Conservation (phyloP, 1,140 invertebrate species). For the Aphelenchoides avenae region DNA sequence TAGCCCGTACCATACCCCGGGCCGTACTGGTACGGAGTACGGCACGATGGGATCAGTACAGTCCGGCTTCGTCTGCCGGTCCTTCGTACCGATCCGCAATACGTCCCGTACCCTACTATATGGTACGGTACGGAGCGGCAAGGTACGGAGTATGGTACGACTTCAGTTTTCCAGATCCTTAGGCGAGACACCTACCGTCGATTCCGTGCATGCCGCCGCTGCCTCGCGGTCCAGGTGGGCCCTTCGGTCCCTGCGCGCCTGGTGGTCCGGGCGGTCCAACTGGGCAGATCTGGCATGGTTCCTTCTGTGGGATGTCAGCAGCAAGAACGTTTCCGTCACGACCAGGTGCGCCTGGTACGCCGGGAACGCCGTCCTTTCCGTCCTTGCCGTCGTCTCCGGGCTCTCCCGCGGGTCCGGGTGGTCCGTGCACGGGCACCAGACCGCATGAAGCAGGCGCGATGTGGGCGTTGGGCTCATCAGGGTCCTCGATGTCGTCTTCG, state of each 20-base stretch:
- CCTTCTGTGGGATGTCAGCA: slow-evolving; percentile 34
- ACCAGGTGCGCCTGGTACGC: neutral
- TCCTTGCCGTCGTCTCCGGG: slow-evolving; percentile 21
- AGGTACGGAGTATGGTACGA: no score
- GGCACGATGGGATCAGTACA: no score
- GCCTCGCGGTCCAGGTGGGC: slow-evolving; percentile 40
- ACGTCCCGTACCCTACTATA: no score
- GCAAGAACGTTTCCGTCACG: slow-evolving; percentile 1
- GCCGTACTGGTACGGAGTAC: no score
- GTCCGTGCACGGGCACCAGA: slow-evolving; percentile 16
- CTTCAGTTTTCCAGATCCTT: no score
- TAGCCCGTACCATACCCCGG: no score
- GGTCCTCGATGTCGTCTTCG: no score
- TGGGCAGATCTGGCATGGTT: slow-evolving; percentile 41
- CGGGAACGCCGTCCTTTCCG: slow-evolving; percentile 26
- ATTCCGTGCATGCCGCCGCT: slow-evolving; percentile 31
- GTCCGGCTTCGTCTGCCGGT: no score
- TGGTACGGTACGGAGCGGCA: no score
- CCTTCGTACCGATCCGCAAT: no score
- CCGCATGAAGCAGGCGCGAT: no score
- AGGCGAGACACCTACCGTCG: slow-evolving; percentile 26
- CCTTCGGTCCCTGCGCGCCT: slow-evolving; percentile 35
- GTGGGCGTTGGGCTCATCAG: no score
- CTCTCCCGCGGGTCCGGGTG: slow-evolving; percentile 19
- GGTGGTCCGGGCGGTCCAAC: slow-evolving; percentile 18